Evolutionary conservation across 2,888 invertebrate species (phyloP), one percentile per base, ranked within the genome.

Genomic region (Magallana nippona): DNA sequence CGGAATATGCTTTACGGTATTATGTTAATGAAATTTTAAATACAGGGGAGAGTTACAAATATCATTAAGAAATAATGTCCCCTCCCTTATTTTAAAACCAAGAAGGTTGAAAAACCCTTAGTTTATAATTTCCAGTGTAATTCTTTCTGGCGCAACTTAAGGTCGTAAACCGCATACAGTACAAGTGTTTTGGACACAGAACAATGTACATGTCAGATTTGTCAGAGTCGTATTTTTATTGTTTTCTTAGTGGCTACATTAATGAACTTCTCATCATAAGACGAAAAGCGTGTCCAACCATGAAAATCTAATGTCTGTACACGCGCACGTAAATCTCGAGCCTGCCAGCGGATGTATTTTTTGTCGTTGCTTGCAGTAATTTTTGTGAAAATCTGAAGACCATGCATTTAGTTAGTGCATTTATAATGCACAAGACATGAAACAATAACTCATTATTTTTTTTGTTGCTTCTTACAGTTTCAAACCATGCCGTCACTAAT

Each of bases 401-500:
- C 44, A 8, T 44, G 44, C 44, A 44, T 44, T 44, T 8, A 44
- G 44, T 44, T 44, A 8, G 44, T 44, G 44, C 3, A 44, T 44
- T 44, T 44, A 44, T 44, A 8, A 32, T 44, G 8, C 44, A 44
- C 44, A 8, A 44, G 5, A 5, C 44, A 44, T 5, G 8, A 44
- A 44, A 44, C 44, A 44, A 44, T 44, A 44, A 44, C 15, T 78
- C 55, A 55, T 32, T 78, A 32, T 11, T 44, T 19, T 1, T 57
- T 58, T 57, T 57, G n/a, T n/a, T 22, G 8, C 57, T 57, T 8
- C 8, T 44, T 44, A 44, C 44, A 44, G 44, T 44, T 79, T 57
- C 22, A 79, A 88, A 89, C 81, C 82, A 89, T 89, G 89, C 86
- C 86, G 82, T 86, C 87, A 77, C 81, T 87, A 19, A 78, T 82